Conservation (phyloP, 64 coral and sea anemone genomes). For the Astreopora myriophthalma region DNA sequence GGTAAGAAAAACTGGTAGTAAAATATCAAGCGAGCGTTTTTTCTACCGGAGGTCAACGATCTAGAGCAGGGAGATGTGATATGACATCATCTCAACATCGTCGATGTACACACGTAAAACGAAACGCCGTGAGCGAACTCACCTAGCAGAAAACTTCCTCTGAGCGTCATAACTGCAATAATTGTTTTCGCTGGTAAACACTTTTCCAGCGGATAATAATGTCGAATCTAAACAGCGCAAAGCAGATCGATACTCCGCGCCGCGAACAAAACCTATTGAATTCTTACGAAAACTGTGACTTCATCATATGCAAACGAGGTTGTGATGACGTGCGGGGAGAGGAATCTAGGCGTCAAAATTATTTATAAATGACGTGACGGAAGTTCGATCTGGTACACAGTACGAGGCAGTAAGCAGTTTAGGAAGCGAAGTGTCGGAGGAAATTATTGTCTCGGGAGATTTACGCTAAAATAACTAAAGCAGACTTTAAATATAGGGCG, state of each 20-base stretch:
- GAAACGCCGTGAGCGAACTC: not conserved
- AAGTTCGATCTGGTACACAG: not conserved
- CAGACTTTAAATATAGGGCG: not conserved
- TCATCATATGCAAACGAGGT: constrained; percentile 80
- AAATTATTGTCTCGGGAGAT: not conserved
- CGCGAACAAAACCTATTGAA: constrained; percentile 71
- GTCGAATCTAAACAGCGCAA: not conserved
- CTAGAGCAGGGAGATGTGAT: not conserved
- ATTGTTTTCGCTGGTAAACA: not conserved
- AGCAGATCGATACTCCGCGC: not conserved
- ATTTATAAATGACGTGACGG: constrained; percentile 46
- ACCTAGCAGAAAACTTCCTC: constrained; percentile 1
- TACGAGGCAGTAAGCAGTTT: not conserved
- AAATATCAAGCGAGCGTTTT: not conserved
- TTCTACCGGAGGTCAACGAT: constrained; percentile 37
- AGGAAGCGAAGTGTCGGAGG: not conserved
- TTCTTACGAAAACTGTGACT: constrained; percentile 86
- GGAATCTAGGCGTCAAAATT: constrained; percentile 80
- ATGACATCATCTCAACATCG: constrained; percentile 39
- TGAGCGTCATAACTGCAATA: not conserved
- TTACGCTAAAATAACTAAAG: not conserved
- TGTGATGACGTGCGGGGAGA: constrained; percentile 59
- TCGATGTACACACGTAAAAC: constrained; percentile 18
- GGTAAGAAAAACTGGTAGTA: not conserved
- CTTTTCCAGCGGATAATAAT: not conserved